Percentiles rank a stretch among this genome's conserved stretches.
phyloP scores from a whole-genome alignment of 2,888 invertebrate genomes.

The Hetaerina titia region DNA sequence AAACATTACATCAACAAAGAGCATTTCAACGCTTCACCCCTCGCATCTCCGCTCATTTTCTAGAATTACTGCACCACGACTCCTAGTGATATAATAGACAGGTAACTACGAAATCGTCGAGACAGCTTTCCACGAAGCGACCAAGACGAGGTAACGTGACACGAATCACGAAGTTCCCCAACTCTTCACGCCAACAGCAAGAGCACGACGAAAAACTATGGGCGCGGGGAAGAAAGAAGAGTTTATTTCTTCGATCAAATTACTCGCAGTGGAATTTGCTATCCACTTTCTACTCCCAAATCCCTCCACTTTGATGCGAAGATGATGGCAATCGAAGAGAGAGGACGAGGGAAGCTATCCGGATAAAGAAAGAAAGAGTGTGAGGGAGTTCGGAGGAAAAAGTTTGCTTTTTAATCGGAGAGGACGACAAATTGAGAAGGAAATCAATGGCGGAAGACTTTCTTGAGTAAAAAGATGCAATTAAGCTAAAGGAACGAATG shows the following conservation, averaged over 20 bases:
- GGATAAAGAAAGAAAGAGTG: not conserved
- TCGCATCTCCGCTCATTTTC: not conserved
- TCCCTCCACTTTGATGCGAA: not conserved
- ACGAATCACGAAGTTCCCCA: slow-evolving; percentile 19
- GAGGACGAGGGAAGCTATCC: not conserved
- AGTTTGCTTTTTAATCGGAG: not conserved
- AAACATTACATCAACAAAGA: not conserved
- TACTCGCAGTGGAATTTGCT: not conserved
- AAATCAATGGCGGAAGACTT: not conserved
- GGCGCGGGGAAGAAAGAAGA: not conserved
- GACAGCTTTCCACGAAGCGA: not conserved
- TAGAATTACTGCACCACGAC: slow-evolving; percentile 23
- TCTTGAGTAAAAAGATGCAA: slow-evolving; percentile 1
- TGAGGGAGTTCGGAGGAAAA: not conserved
- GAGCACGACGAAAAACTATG: not conserved
- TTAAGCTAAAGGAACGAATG: not conserved
- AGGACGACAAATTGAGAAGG: not conserved
- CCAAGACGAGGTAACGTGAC: slow-evolving; percentile 21
- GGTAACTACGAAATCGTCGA: not conserved
- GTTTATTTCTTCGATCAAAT: not conserved
- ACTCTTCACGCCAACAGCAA: not conserved
- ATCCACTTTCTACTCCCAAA: not conserved
- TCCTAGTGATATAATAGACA: slow-evolving; percentile 23
- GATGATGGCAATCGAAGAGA: slow-evolving; percentile 29
- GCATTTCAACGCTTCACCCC: not conserved